Evolutionary conservation across 2,888 invertebrate genomes (phyloP).

Genomic region (Platerodrilus igneus): DNA sequence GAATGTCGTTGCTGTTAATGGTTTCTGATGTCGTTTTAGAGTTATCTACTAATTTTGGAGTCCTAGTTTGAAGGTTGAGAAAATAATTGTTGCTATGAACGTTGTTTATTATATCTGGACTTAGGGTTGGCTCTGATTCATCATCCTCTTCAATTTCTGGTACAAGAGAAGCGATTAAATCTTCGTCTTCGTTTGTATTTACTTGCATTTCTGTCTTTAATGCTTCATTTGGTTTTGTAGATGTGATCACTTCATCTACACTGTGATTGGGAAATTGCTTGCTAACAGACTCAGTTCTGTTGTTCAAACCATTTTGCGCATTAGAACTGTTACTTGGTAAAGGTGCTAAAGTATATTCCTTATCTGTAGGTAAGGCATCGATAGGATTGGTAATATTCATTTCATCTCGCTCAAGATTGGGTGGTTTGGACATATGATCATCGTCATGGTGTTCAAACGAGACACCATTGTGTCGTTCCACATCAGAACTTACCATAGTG

Average conservation of each 20-base stretch:
- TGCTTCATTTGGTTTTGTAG: too few relatives aligned
- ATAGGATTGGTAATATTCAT: constrained; percentile 51
- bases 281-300: too few relatives aligned
- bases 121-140: constrained; percentile 26
- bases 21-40: constrained; percentile 8
- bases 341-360: constrained; percentile 31
- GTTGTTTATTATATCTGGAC: constrained; percentile 40
- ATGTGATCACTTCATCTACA: too few relatives aligned
- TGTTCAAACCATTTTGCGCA: too few relatives aligned
- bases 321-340: too few relatives aligned
- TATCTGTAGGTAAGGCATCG: constrained; percentile 41
- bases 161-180: too few relatives aligned
- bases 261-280: too few relatives aligned
- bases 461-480: constrained; percentile 43
- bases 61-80: constrained; percentile 15
- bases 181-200: too few relatives aligned
- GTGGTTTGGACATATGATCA: constrained; percentile 31
- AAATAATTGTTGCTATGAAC: constrained; percentile 41
- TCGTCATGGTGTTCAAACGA: constrained; percentile 7
- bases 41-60: too few relatives aligned
- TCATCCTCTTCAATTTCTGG: too few relatives aligned
- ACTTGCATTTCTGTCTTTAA: too few relatives aligned
- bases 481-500: constrained; percentile 53
- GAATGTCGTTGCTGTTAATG: too few relatives aligned
- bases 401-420: constrained; percentile 52